phyloP scores from a whole-genome alignment of 2,113 vertebrate species.

The human region DNA sequence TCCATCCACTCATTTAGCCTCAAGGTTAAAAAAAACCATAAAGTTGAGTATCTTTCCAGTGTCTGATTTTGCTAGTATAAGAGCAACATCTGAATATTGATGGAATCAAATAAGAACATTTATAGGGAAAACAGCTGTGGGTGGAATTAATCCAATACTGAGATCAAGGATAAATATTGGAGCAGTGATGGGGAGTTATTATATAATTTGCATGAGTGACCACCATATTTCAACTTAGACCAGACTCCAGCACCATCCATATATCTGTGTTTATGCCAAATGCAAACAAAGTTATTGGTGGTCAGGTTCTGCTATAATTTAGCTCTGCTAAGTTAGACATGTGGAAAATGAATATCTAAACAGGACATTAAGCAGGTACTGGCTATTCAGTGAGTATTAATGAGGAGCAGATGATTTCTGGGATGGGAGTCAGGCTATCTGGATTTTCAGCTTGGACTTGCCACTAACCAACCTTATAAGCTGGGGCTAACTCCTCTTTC shows the following conservation, averaged over 20 bases:
- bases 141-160: neutral
- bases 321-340: conserved; percentile 28
- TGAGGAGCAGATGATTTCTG: conserved; percentile 10
- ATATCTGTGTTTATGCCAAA: neutral
- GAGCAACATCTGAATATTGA: neutral
- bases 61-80: neutral
- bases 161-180: neutral
- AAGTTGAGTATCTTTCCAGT: neutral
- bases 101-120: neutral
- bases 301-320: conserved; percentile 12
- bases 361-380: neutral
- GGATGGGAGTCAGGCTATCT: neutral
- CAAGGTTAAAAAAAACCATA: neutral
- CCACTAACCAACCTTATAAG: neutral
- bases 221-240: neutral
- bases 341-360: conserved; percentile 65
- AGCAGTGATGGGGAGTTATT: neutral
- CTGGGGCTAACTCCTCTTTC: neutral
- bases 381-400: conserved; percentile 8
- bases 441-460: conserved; percentile 33
- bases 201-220: neutral
- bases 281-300: conserved; percentile 23
- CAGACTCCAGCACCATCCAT: neutral
- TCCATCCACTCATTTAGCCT: neutral
- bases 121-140: neutral